Evolutionary conservation across 2,113 vertebrate genomes (phyloP).

Genomic region (Pteronura brasiliensis): DNA sequence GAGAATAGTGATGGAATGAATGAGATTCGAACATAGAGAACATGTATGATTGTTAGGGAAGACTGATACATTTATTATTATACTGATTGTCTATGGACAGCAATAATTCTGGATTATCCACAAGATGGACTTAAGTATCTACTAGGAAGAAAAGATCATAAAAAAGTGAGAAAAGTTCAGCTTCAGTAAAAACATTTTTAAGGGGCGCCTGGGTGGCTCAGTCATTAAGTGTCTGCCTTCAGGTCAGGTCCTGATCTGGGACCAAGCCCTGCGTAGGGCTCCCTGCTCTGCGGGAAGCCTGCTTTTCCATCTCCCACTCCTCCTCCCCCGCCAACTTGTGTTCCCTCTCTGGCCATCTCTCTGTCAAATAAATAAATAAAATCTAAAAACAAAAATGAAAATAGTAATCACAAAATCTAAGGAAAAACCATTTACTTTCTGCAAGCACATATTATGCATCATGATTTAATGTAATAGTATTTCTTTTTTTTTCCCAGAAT

Average conservation of each 20-base stretch:
- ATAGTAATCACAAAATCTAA: background rate
- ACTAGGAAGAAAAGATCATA: background rate
- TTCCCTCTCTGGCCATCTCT: too few species aligned
- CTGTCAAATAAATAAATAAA: too few species aligned
- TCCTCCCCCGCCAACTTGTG: too few species aligned
- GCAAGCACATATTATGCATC: background rate
- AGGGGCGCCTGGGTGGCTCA: too few species aligned
- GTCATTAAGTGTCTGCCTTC: too few species aligned
- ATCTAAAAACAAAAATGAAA: background rate
- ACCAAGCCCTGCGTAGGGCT: too few species aligned
- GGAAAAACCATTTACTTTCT: background rate
- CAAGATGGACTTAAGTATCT: background rate
- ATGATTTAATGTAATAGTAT: background rate
- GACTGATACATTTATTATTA: background rate
- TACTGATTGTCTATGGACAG: background rate
- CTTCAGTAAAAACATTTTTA: background rate
- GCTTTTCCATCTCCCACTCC: too few species aligned
- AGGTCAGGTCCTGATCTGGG: too few species aligned
- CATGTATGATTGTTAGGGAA: background rate
- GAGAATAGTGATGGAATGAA: background rate
- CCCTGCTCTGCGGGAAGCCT: too few species aligned
- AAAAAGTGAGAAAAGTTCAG: background rate
- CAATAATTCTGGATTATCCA: background rate
- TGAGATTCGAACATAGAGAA: background rate
- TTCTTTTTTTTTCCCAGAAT: too few species aligned